phyloP scores from a whole-genome alignment of 2,113 vertebrate species.

The Mus pahari region DNA sequence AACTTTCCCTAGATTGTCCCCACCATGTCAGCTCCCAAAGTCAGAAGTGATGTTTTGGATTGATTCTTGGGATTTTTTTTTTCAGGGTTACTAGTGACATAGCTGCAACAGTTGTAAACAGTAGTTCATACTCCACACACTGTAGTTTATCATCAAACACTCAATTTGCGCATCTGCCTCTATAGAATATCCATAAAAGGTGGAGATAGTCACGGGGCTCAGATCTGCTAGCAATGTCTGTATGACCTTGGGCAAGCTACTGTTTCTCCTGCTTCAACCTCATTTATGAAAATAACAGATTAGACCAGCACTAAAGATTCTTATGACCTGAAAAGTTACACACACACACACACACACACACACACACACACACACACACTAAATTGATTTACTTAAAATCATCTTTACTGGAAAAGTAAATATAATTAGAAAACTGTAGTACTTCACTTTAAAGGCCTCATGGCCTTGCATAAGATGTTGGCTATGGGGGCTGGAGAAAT shows the following conservation, averaged over 20 bases:
- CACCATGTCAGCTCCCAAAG: background rate
- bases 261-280: background rate
- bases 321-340: background rate
- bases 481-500: background rate
- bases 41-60: background rate
- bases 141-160: background rate
- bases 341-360: background rate
- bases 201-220: background rate
- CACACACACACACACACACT: background rate
- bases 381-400: conserved; percentile 42
- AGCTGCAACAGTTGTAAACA: background rate
- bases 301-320: background rate
- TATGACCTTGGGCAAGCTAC: background rate
- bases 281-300: conserved; percentile 6
- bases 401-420: conserved; percentile 52
- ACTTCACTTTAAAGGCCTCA: background rate
- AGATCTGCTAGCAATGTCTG: background rate
- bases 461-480: background rate
- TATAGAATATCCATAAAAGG: background rate
- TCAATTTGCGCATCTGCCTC: background rate
- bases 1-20: background rate
- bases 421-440: conserved; percentile 16
- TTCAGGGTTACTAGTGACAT: background rate
- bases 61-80: background rate
- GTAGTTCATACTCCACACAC: background rate